Percentiles rank a stretch among this genome's conserved stretches.
phyloP scores from a whole-genome alignment of 1,140 invertebrate species.

The Hycleus phaleratus region DNA sequence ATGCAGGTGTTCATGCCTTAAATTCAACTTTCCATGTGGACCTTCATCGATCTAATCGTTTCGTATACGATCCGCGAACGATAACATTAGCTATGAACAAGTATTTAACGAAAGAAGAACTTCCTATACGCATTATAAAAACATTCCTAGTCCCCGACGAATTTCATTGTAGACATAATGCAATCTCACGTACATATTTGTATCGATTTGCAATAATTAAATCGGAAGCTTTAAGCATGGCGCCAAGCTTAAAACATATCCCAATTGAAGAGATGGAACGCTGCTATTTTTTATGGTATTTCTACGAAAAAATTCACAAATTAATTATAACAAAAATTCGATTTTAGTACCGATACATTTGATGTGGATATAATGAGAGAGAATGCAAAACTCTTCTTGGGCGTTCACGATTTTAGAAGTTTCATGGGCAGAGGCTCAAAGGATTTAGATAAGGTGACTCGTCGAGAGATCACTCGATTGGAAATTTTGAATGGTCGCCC shows the following conservation, averaged over 20 bases:
- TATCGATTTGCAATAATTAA: slow-evolving; percentile 52
- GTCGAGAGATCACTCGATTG: slow-evolving; percentile 45
- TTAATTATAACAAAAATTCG: slow-evolving; percentile 7
- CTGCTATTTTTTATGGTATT: slow-evolving; percentile 44
- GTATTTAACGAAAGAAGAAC: slow-evolving; percentile 46
- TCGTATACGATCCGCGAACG: slow-evolving; percentile 42
- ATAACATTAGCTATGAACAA: slow-evolving; percentile 49
- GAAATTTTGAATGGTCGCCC: slow-evolving; percentile 34
- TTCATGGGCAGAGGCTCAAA: slow-evolving; percentile 47
- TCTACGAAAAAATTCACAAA: not conserved
- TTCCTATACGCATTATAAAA: slow-evolving; percentile 49
- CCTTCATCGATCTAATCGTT: slow-evolving; percentile 42
- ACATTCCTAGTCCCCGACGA: slow-evolving; percentile 48
- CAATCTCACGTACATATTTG: slow-evolving; percentile 56
- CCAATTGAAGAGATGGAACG: slow-evolving; percentile 49
- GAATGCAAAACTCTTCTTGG: slow-evolving; percentile 50
- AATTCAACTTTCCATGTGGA: slow-evolving; percentile 57
- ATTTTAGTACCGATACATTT: slow-evolving; percentile 47
- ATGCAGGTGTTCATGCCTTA: slow-evolving; percentile 64
- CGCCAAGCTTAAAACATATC: slow-evolving; percentile 27
- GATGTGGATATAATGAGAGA: slow-evolving; percentile 50
- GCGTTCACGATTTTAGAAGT: slow-evolving; percentile 61
- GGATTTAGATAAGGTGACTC: slow-evolving; percentile 35
- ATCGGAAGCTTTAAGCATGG: slow-evolving; percentile 21
- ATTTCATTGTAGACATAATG: slow-evolving; percentile 53